phyloP scores from a whole-genome alignment of 2,888 invertebrate species.

The Ormyrus pomaceus region DNA sequence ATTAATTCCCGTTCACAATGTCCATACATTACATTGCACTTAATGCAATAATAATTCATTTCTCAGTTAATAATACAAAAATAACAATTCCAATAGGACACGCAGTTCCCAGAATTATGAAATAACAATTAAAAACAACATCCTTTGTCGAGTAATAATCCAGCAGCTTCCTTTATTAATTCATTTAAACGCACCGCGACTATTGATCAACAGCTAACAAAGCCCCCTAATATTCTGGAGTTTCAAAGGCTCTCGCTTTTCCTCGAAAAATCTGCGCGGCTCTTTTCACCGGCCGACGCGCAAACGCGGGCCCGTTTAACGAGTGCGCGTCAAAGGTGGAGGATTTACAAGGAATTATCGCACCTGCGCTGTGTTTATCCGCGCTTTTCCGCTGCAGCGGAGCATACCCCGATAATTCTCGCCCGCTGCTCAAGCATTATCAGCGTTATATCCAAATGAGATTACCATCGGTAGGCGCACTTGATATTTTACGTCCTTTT shows the following conservation, averaged over 20 bases:
- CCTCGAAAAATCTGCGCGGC: background rate
- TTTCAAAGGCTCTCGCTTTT: background rate
- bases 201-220: conserved; percentile 2
- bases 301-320: background rate
- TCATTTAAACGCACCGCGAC: background rate
- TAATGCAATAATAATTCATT: too few species aligned
- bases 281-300: background rate
- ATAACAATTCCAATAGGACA: too few species aligned
- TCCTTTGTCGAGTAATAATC: background rate
- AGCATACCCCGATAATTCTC: conserved; percentile 27
- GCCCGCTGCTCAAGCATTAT: background rate
- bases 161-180: conserved; percentile 9
- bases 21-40: too few species aligned
- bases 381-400: conserved; percentile 19
- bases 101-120: too few species aligned
- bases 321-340: background rate
- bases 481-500: background rate
- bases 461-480: conserved; percentile 7
- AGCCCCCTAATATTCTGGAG: conserved; percentile 12
- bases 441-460: conserved; percentile 14
- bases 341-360: conserved; percentile 12
- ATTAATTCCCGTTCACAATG: too few species aligned
- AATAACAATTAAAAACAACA: too few species aligned
- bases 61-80: too few species aligned
- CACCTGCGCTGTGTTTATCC: conserved; percentile 30